A percentile compares a stretch with the other conserved stretches of the same genome.
Evolutionary conservation across 1,140 invertebrate genomes (phyloP).

Genomic region (Condylostylus longicornis): DNA sequence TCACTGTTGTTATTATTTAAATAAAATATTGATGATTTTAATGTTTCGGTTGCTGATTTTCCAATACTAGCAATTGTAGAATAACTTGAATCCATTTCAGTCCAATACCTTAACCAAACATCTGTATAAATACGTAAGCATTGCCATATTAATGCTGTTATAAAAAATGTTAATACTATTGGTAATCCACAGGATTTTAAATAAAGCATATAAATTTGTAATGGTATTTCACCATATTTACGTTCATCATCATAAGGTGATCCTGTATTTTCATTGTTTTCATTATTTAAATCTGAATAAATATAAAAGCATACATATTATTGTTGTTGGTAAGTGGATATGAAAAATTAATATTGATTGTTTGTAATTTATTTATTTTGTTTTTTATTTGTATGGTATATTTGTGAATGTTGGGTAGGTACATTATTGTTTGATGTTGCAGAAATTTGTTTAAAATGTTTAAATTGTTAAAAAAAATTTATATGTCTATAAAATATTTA

Average conservation of each 20-base stretch:
- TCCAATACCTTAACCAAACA: slow-evolving; percentile 49
- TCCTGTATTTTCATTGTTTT: neutral
- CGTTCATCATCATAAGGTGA: slow-evolving; percentile 43
- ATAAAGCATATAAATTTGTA: slow-evolving; percentile 46
- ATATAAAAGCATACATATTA: no score
- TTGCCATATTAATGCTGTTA: slow-evolving; percentile 42
- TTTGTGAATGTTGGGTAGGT: no score
- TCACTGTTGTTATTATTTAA: neutral
- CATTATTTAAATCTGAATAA: neutral
- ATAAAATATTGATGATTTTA: neutral
- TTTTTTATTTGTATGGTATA: no score
- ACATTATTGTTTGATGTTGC: no score
- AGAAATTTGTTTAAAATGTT: no score
- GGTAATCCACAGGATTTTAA: slow-evolving; percentile 43
- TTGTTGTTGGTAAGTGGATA: no score
- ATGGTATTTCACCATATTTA: slow-evolving; percentile 45
- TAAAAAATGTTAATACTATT: slow-evolving; percentile 38
- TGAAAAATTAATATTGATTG: no score
- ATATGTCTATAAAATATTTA: no score
- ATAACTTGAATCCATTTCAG: slow-evolving; percentile 18
- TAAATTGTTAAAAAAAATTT: no score
- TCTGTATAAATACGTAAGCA: slow-evolving; percentile 42
- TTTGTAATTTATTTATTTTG: no score
- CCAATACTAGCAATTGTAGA: neutral
- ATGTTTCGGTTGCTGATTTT: neutral